phyloP scores from a whole-genome alignment of 2,888 invertebrate species.

The Diaphora mendica region DNA sequence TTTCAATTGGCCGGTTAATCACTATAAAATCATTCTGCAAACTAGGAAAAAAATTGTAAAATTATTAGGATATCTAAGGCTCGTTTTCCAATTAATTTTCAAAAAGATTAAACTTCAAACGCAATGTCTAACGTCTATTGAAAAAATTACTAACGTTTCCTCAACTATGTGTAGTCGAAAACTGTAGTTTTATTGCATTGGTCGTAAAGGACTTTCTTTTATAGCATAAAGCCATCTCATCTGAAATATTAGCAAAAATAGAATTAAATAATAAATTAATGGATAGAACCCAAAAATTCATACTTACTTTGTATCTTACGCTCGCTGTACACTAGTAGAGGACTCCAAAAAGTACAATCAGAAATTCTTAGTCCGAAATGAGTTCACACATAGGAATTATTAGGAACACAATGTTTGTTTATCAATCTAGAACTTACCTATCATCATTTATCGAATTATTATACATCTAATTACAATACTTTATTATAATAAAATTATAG shows the following conservation, averaged over 20 bases:
- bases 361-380: neutral
- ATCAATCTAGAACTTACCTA: neutral
- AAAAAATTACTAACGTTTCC: no score
- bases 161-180: no score
- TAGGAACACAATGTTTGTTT: neutral
- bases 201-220: neutral
- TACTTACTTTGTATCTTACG: no score
- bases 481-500: neutral
- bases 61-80: no score
- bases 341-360: no score
- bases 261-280: no score
- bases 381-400: neutral
- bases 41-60: neutral
- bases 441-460: no score
- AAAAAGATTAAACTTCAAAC: neutral
- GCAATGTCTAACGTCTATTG: neutral
- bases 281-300: neutral
- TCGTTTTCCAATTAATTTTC: neutral
- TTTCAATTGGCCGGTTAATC: neutral
- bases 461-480: no score
- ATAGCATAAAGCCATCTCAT: no score
- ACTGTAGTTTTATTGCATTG: no score
- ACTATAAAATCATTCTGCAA: neutral
- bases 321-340: no score
- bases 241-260: no score